Evolutionary conservation across 2,113 vertebrate species (phyloP).

Genomic region (Alosa alosa): DNA sequence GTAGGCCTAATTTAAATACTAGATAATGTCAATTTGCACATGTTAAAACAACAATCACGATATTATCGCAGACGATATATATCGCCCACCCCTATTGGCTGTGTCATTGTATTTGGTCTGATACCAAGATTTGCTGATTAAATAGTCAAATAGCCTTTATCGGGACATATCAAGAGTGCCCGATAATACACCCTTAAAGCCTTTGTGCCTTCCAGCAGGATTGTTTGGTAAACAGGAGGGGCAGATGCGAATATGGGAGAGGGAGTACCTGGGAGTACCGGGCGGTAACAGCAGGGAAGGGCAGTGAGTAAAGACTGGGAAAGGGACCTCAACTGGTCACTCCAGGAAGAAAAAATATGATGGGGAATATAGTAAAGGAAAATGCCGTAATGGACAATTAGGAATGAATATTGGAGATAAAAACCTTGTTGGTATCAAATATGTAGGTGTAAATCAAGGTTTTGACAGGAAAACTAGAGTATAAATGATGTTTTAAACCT

Average conservation of each 20-base stretch:
- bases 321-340: not conserved
- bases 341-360: not conserved
- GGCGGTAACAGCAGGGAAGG: not conserved
- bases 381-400: too few relatives aligned
- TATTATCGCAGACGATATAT: too few relatives aligned
- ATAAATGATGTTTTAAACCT: not conserved
- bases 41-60: too few relatives aligned
- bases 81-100: too few relatives aligned
- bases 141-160: slow-evolving; percentile 1
- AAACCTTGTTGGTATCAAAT: not conserved
- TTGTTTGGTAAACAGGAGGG: slow-evolving; percentile 42
- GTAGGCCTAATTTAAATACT: too few relatives aligned
- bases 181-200: slow-evolving; percentile 15
- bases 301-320: not conserved
- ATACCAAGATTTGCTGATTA: not conserved
- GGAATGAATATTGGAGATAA: not conserved
- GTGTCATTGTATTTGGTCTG: not conserved
- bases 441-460: not conserved
- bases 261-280: not conserved
- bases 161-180: slow-evolving; percentile 13
- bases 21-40: too few relatives aligned
- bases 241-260: not conserved
- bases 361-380: not conserved
- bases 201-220: not conserved
- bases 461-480: not conserved